Percentiles rank a stretch among this genome's conserved stretches.
Conservation (phyloP, 2,888 invertebrate species). For the Drosophila lacicola region DNA sequence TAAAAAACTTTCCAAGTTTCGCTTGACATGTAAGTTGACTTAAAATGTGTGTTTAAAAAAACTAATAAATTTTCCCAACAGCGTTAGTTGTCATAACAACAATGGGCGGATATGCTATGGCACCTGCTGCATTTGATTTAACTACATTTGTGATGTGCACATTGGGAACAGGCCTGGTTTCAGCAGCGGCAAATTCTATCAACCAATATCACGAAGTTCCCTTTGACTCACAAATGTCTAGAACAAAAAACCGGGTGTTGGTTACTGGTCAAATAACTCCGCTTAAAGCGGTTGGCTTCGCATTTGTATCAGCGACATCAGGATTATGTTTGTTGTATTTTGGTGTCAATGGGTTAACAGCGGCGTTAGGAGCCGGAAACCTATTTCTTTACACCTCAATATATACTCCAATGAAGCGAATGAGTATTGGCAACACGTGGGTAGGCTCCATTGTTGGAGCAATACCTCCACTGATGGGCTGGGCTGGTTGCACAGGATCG, state of each 20-base stretch:
- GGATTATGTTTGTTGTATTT: conserved; percentile 92
- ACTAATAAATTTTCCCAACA: conserved; percentile 79
- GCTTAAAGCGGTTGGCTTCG: conserved; percentile 95
- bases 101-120: conserved; percentile 97
- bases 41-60: too few species aligned
- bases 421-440: conserved; percentile 98
- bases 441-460: conserved; percentile 98
- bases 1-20: conserved; percentile 94
- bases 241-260: conserved; percentile 97
- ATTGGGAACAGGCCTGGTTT: conserved; percentile 95
- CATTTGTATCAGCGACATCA: conserved; percentile 89
- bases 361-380: conserved; percentile 94
- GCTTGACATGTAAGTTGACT: conserved; percentile 91
- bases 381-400: conserved; percentile 96
- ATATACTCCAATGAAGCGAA: conserved; percentile 98
- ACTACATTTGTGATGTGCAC: conserved; percentile 90
- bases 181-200: conserved; percentile 97
- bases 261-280: conserved; percentile 93
- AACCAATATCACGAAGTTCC: conserved; percentile 99
- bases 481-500: conserved; percentile 94
- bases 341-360: conserved; percentile 96
- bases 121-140: conserved; percentile 93
- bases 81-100: conserved; percentile 97
- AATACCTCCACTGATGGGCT: conserved; percentile 99
- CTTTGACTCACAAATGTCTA: conserved; percentile 99